Conservation (phyloP, 2,888 invertebrate genomes). For the Gastrophysa polygoni region DNA sequence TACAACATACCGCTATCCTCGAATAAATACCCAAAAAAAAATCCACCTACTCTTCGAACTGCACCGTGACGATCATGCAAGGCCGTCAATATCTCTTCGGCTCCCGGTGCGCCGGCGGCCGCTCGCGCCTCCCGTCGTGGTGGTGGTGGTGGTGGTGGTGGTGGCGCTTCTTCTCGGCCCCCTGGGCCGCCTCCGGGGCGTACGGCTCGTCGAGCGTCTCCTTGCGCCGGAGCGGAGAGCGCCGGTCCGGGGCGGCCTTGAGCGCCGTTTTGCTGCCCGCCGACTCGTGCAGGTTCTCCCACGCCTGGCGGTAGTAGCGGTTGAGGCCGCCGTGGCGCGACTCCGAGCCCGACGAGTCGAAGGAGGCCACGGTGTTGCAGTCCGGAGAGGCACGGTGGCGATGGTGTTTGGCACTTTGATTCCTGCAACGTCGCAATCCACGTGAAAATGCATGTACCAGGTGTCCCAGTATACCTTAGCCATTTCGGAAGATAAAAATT, state of each 20-base stretch:
- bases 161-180: constrained; percentile 67
- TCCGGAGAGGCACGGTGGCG: constrained; percentile 88
- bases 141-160: constrained; percentile 82
- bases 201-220: constrained; percentile 75
- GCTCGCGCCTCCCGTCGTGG: constrained; percentile 65
- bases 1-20: not conserved
- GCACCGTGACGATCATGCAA: constrained; percentile 55
- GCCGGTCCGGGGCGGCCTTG: constrained; percentile 61
- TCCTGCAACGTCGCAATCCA: too few relatives aligned
- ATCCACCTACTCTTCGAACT: constrained; percentile 47
- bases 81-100: constrained; percentile 62
- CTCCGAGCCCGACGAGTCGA: constrained; percentile 86
- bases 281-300: constrained; percentile 90
- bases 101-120: constrained; percentile 64
- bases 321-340: constrained; percentile 79
- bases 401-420: constrained; percentile 84
- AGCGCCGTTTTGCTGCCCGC: constrained; percentile 57
- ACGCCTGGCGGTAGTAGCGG: constrained; percentile 88
- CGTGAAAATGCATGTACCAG: too few relatives aligned
- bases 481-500: too few relatives aligned
- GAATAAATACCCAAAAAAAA: constrained; percentile 10
- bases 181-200: constrained; percentile 56
- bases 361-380: constrained; percentile 89
- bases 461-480: too few relatives aligned
- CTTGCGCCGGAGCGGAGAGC: constrained; percentile 69